These are phyloP conservation scores for Troides oblongomaculatus DNA, from an alignment of 2,888 invertebrate genomes.

Conservation along the genomic window DNA sequence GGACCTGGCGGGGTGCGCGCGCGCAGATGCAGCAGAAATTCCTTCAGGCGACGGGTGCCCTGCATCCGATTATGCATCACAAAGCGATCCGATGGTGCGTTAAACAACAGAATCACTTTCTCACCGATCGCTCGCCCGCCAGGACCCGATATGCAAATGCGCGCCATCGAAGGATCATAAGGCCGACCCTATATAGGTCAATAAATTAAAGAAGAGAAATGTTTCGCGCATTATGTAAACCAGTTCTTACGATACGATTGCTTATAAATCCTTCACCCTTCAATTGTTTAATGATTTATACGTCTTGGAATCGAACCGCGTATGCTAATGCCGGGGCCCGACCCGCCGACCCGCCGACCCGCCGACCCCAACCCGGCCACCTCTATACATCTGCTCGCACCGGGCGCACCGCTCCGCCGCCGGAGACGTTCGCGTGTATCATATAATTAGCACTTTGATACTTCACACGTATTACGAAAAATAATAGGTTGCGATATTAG, in stretches of 20 bases:
- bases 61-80: not conserved
- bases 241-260: slow-evolving; percentile 51
- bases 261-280: slow-evolving; percentile 49
- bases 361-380: slow-evolving; percentile 35
- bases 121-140: slow-evolving; percentile 55
- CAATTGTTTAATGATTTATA: slow-evolving; percentile 79
- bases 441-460: no score
- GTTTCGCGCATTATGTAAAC: slow-evolving; percentile 53
- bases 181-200: slow-evolving; percentile 57
- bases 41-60: not conserved
- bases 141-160: slow-evolving; percentile 67
- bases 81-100: slow-evolving; percentile 19
- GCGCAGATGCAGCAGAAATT: slow-evolving; percentile 12
- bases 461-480: no score
- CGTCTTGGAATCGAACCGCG: slow-evolving; percentile 61
- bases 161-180: slow-evolving; percentile 43
- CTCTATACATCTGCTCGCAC: slow-evolving; percentile 9
- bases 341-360: slow-evolving; percentile 6
- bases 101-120: slow-evolving; percentile 42
- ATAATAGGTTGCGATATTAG: no score
- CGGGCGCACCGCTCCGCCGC: no score
- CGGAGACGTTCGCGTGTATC: no score
- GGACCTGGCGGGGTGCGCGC: no score
- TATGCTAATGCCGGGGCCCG: slow-evolving; percentile 56
- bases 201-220: slow-evolving; percentile 69